Percentiles rank a stretch among this genome's conserved stretches.
Conservation (phyloP, 2,888 invertebrate species). For the Temnothorax ravouxi region DNA sequence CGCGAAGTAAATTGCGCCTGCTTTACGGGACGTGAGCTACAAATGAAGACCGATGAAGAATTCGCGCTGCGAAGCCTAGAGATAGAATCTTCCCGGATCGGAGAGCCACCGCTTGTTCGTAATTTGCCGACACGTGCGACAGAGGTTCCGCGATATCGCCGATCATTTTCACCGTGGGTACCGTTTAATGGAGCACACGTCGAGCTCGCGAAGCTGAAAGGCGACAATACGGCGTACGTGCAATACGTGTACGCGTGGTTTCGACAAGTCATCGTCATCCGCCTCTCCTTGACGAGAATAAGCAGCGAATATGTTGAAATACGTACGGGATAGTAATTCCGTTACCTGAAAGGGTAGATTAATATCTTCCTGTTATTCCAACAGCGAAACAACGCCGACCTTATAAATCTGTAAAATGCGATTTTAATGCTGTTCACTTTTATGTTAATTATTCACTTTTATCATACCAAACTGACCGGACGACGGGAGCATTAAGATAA, state of each 20-base stretch:
- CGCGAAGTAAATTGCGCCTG: conserved; percentile 20
- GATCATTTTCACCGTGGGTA: conserved; percentile 25
- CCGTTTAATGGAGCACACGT: conserved; percentile 28
- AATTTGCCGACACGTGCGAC: conserved; percentile 11
- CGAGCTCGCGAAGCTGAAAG: not conserved
- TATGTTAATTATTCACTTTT: conserved; percentile 10
- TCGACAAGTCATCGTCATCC: conserved; percentile 33
- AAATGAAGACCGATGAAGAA: conserved; percentile 19
- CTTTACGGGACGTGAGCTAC: conserved; percentile 27
- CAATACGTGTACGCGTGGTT: not conserved
- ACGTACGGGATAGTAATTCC: conserved; percentile 12
- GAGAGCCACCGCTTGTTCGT: conserved; percentile 4
- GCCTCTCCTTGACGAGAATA: conserved; percentile 19
- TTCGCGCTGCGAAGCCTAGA: not conserved
- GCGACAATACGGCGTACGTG: not conserved
- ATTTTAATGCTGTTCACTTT: not conserved
- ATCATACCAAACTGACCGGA: not conserved
- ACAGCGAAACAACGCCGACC: conserved; percentile 14
- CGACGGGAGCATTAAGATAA: not conserved
- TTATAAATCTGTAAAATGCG: not conserved
- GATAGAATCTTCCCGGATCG: conserved; percentile 9
- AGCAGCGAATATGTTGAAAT: conserved; percentile 23
- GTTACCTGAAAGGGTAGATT: conserved; percentile 31
- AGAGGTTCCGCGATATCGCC: not conserved
- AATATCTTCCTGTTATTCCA: conserved; percentile 24